phyloP scores from a whole-genome alignment of 2,888 invertebrate genomes.

The Gastrophysa polygoni region DNA sequence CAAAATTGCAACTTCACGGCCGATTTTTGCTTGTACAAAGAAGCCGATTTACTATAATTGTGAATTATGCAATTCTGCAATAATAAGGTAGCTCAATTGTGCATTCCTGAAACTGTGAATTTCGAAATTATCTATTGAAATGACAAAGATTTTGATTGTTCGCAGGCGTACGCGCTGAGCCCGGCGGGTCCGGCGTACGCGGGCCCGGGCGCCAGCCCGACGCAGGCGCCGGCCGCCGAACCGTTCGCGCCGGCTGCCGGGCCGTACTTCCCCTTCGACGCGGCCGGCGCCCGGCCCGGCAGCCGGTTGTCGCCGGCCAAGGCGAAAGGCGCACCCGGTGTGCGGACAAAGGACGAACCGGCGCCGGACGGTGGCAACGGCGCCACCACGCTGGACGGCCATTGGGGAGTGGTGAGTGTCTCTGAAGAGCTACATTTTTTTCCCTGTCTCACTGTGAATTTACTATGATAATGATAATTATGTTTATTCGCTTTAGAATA shows the following conservation, averaged over 20 bases:
- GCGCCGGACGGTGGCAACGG: slow-evolving; percentile 37
- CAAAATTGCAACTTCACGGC: too few relatives aligned
- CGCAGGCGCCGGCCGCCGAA: slow-evolving; percentile 62
- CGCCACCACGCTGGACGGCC: slow-evolving; percentile 50
- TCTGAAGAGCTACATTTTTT: slow-evolving; percentile 6
- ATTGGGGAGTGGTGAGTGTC: slow-evolving; percentile 57
- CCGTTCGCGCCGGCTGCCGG: slow-evolving; percentile 67
- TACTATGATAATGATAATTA: neutral
- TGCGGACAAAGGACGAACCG: slow-evolving; percentile 46
- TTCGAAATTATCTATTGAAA: too few relatives aligned
- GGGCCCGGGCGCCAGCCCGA: slow-evolving; percentile 57
- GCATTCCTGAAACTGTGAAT: too few relatives aligned
- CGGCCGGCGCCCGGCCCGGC: slow-evolving; percentile 55
- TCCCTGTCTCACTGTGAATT: neutral
- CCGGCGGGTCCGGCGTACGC: slow-evolving; percentile 57
- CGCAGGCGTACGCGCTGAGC: slow-evolving; percentile 58
- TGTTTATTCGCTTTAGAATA: too few relatives aligned
- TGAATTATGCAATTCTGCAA: too few relatives aligned
- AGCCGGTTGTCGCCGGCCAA: slow-evolving; percentile 58
- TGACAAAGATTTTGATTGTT: neutral
- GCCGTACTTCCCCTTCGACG: slow-evolving; percentile 71
- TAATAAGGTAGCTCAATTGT: too few relatives aligned
- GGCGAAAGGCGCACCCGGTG: slow-evolving; percentile 56
- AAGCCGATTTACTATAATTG: too few relatives aligned
- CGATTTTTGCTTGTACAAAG: too few relatives aligned